phyloP scores from a whole-genome alignment of 2,888 invertebrate species.

The Dioctria rufipes region DNA sequence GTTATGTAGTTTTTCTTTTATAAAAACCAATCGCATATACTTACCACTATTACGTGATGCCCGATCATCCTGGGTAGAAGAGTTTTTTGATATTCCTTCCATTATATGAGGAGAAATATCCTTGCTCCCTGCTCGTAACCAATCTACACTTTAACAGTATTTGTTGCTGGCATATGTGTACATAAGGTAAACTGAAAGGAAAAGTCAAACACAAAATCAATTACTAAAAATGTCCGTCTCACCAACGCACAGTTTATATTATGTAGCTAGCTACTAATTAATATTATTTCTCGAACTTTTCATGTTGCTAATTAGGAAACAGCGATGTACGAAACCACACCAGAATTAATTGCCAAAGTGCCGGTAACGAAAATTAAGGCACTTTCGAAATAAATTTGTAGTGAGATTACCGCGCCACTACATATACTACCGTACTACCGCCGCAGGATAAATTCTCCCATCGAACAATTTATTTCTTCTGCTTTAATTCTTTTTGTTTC shows the following conservation, averaged over 20 bases:
- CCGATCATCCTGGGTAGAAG: constrained; percentile 67
- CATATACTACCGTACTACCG: too few relatives aligned
- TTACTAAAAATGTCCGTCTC: neutral
- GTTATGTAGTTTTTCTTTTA: neutral
- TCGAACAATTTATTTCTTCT: too few relatives aligned
- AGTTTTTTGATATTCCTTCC: constrained; percentile 66
- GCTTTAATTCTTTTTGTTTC: too few relatives aligned
- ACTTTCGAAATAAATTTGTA: too few relatives aligned
- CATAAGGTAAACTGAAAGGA: constrained; percentile 24
- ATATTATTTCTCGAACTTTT: too few relatives aligned
- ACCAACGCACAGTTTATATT: neutral
- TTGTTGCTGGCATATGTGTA: constrained; percentile 22
- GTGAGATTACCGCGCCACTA: too few relatives aligned
- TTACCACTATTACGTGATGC: constrained; percentile 68
- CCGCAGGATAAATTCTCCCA: too few relatives aligned
- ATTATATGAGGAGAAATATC: constrained; percentile 55
- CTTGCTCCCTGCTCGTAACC: constrained; percentile 2
- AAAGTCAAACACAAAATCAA: neutral
- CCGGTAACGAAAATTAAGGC: too few relatives aligned
- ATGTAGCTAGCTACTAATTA: neutral
- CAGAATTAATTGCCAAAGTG: too few relatives aligned
- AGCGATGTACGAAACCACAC: too few relatives aligned
- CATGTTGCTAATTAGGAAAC: too few relatives aligned
- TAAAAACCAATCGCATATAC: constrained; percentile 49
- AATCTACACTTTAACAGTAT: constrained; percentile 19